Percentiles rank a stretch among this genome's conserved stretches.
These are phyloP conservation scores for Ormyrus thymus DNA, from an alignment of 2,888 invertebrate species.

Conservation along the genomic window DNA sequence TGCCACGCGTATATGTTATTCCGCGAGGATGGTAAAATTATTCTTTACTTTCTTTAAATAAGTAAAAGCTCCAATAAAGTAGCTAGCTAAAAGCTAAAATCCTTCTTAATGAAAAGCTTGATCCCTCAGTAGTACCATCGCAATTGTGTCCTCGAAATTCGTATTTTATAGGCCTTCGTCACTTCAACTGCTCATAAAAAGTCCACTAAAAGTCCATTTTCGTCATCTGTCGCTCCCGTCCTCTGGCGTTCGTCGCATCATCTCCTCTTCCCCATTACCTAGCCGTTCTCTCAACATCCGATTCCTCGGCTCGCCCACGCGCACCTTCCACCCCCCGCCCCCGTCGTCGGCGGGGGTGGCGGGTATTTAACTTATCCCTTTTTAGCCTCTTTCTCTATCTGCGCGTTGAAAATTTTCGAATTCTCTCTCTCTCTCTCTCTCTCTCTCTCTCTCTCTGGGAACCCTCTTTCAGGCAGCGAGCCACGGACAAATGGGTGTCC, in stretches of 20 bases:
- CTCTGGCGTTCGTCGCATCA: conserved; percentile 39
- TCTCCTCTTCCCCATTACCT: conserved; percentile 49
- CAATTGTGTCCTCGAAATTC: conserved; percentile 34
- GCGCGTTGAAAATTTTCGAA: conserved; percentile 44
- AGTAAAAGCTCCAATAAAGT: no score
- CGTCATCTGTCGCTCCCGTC: conserved; percentile 37
- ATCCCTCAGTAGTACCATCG: not conserved
- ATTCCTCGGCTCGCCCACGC: conserved; percentile 26
- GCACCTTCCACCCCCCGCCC: not conserved
- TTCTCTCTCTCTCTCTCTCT: conserved; percentile 55
- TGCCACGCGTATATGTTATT: no score
- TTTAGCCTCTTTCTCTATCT: conserved; percentile 16
- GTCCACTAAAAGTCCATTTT: conserved; percentile 51
- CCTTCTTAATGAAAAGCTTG: not conserved
- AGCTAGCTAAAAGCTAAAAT: no score
- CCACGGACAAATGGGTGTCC: conserved; percentile 75
- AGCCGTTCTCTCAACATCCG: conserved; percentile 46
- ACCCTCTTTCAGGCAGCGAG: conserved; percentile 58
- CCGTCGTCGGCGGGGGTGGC: not conserved
- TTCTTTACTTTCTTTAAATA: no score
- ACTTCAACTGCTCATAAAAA: conserved; percentile 48
- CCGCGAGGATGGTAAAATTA: no score
- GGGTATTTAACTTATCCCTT: conserved; percentile 29
- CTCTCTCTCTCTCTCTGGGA: conserved; percentile 54
- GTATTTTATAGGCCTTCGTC: conserved; percentile 37